Percentiles rank a stretch among this genome's conserved stretches.
Conservation (phyloP, 2,888 invertebrate genomes). For the Hedychridium roseum region DNA sequence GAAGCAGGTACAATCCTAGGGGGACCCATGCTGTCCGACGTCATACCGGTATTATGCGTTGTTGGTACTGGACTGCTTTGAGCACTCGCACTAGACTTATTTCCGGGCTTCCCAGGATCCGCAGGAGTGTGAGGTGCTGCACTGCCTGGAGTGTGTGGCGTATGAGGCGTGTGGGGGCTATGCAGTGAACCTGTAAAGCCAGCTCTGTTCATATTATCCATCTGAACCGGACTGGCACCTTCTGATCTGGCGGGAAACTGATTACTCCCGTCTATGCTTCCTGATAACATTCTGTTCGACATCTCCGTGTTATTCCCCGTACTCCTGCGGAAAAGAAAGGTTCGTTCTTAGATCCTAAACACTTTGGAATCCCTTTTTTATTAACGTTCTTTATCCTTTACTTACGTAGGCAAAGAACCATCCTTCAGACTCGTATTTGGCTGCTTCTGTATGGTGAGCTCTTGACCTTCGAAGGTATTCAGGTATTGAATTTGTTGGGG, state of each 20-base stretch:
- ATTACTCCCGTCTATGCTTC: constrained; percentile 49
- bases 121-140: constrained; percentile 59
- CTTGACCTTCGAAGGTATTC: constrained; percentile 95
- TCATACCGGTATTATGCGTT: constrained; percentile 54
- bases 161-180: constrained; percentile 61
- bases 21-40: constrained; percentile 60
- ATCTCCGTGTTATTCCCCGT: constrained; percentile 52
- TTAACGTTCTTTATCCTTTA: too few species aligned
- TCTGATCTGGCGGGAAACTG: constrained; percentile 57
- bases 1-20: constrained; percentile 60
- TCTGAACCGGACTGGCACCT: constrained; percentile 59
- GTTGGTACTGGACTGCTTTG: constrained; percentile 61
- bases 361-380: too few species aligned
- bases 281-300: constrained; percentile 54
- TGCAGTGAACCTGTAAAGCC: constrained; percentile 58
- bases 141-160: constrained; percentile 58
- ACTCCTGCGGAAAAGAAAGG: too few species aligned
- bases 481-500: constrained; percentile 96
- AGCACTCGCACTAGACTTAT: constrained; percentile 57
- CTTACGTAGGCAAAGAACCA: constrained; percentile 78
- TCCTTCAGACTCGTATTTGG: constrained; percentile 89
- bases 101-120: constrained; percentile 48
- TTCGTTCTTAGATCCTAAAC: too few species aligned
- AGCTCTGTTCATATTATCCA: constrained; percentile 59
- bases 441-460: constrained; percentile 94